A percentile compares a stretch with the other conserved stretches of the same genome.
These are phyloP conservation scores for Drosophila melanosoma DNA, from an alignment of 2,888 invertebrate genomes.

Conservation along the genomic window DNA sequence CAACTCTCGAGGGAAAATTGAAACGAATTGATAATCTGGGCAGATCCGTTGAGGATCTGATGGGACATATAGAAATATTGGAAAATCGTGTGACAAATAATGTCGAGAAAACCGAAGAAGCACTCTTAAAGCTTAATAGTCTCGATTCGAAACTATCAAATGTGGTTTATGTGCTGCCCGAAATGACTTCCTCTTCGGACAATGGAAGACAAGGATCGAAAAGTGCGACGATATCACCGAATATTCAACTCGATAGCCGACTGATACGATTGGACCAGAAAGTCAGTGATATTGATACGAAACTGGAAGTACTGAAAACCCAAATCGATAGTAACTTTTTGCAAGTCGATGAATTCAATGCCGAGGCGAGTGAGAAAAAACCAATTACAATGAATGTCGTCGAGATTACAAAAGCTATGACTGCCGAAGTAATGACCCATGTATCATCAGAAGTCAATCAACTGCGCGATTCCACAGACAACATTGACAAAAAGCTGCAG, in stretches of 20 bases:
- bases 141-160: constrained; percentile 91
- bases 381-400: constrained; percentile 93
- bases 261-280: constrained; percentile 92
- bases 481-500: constrained; percentile 92
- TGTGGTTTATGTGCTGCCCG: constrained; percentile 84
- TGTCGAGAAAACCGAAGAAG: constrained; percentile 93
- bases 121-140: constrained; percentile 91
- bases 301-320: constrained; percentile 91
- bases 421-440: constrained; percentile 92
- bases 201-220: constrained; percentile 63
- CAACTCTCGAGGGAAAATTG: constrained; percentile 94
- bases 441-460: constrained; percentile 93
- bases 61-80: constrained; percentile 93
- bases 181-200: constrained; percentile 38
- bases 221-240: constrained; percentile 47
- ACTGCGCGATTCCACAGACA: constrained; percentile 91
- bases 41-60: constrained; percentile 94
- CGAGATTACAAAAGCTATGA: constrained; percentile 93
- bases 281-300: constrained; percentile 92
- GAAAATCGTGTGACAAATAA: constrained; percentile 93
- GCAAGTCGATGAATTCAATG: constrained; percentile 93
- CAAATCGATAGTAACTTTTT: constrained; percentile 93
- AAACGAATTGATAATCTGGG: constrained; percentile 95
- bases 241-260: constrained; percentile 87
- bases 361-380: constrained; percentile 94